A percentile compares a stretch with the other conserved stretches of the same genome.
These are phyloP conservation scores for Tachina fera DNA, from an alignment of 2,888 invertebrate species.

Conservation along the genomic window DNA sequence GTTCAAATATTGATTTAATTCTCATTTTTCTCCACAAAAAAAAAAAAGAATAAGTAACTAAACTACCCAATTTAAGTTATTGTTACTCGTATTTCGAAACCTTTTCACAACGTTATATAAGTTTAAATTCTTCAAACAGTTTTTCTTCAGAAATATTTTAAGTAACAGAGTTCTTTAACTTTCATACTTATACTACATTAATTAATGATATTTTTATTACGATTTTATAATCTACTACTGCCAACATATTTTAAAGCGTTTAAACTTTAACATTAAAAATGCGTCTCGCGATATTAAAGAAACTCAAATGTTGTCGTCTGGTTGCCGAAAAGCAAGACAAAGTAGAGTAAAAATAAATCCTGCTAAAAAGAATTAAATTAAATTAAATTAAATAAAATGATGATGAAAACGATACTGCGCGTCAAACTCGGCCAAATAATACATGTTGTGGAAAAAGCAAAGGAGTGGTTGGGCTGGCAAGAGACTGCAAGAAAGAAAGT, in stretches of 20 bases:
- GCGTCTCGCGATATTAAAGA: conserved; percentile 47
- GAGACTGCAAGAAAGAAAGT: not conserved
- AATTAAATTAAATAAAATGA: not conserved
- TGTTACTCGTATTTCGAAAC: too few relatives aligned
- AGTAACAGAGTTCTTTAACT: not conserved
- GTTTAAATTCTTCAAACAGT: not conserved
- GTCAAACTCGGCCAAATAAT: conserved; percentile 45
- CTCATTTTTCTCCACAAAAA: not conserved
- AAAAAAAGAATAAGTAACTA: not conserved
- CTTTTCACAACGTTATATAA: not conserved
- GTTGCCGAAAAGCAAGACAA: conserved; percentile 1
- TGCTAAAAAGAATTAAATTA: conserved; percentile 1
- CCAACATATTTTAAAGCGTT: conserved; percentile 11
- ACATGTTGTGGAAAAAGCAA: not conserved
- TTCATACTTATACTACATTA: not conserved
- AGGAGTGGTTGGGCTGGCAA: conserved; percentile 22
- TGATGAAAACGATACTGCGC: conserved; percentile 55
- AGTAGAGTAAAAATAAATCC: conserved; percentile 24
- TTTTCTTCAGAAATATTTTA: not conserved
- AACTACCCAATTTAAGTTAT: too few relatives aligned
- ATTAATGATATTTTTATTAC: not conserved
- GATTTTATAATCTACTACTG: not conserved
- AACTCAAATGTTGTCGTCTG: not conserved
- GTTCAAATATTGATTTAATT: not conserved
- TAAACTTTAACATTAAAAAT: conserved; percentile 10